Conservation (phyloP, 1,140 invertebrate genomes). For the Diachasmimorpha longicaudata region DNA sequence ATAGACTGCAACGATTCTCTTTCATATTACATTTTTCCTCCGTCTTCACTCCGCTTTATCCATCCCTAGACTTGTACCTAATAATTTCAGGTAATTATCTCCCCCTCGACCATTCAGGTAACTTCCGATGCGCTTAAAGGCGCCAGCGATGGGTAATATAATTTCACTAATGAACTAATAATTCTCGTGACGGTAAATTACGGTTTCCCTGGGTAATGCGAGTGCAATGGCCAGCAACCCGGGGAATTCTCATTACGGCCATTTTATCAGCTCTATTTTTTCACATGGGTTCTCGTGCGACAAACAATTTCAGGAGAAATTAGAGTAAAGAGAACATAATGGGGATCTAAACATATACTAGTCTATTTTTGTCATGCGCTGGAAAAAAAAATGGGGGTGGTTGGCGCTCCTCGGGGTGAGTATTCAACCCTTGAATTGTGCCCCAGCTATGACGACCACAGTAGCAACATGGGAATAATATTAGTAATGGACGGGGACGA, state of each 20-base stretch:
- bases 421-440: not conserved
- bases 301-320: not conserved
- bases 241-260: not conserved
- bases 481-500: not conserved
- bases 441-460: not conserved
- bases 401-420: not conserved
- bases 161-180: slow-evolving; percentile 28
- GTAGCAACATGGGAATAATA: not conserved
- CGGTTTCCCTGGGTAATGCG: not conserved
- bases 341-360: not conserved
- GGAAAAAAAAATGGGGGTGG: not conserved
- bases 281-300: too few species aligned
- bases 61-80: not conserved
- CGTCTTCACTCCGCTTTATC: not conserved
- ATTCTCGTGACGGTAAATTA: slow-evolving; percentile 5
- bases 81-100: not conserved
- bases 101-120: not conserved
- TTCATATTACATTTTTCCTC: not conserved
- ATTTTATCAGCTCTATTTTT: not conserved
- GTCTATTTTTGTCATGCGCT: not conserved
- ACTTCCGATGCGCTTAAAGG: not conserved
- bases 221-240: not conserved
- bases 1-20: too few species aligned
- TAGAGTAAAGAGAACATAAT: not conserved
- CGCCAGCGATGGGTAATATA: slow-evolving; percentile 1